Conservation (phyloP, 2,797 vertebrate genomes). For the Acanthornis magna region DNA sequence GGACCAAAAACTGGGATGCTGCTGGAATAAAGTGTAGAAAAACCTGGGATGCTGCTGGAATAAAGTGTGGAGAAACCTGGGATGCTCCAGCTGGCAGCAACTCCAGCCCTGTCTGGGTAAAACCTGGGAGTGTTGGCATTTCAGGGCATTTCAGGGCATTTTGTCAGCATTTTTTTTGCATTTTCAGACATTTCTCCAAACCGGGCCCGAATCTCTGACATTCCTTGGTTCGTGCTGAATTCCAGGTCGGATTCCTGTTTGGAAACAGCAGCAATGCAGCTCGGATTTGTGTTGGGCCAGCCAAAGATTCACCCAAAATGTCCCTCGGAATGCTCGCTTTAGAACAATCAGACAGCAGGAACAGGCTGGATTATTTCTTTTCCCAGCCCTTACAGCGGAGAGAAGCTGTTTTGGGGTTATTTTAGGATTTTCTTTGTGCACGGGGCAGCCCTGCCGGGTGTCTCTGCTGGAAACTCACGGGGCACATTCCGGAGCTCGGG, state of each 20-base stretch:
- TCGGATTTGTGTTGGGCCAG: not conserved
- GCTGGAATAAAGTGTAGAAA: not conserved
- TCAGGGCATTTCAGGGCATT: not conserved
- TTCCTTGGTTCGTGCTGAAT: not conserved
- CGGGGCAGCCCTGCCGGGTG: not conserved
- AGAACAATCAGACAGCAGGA: not conserved
- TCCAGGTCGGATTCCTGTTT: not conserved
- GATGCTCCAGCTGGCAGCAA: not conserved
- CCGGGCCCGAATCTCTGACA: not conserved
- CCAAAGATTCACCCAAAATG: not conserved
- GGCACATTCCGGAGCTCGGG: not conserved
- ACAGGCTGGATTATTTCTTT: not conserved
- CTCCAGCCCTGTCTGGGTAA: not conserved
- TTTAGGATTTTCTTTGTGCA: not conserved
- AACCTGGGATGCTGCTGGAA: not conserved
- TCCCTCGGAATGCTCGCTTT: not conserved
- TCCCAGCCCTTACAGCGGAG: not conserved
- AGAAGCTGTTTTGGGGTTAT: constrained; percentile 10
- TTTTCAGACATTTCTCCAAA: not conserved
- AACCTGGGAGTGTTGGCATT: not conserved
- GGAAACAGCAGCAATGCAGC: not conserved
- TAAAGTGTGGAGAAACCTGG: not conserved
- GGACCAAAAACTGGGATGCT: not conserved
- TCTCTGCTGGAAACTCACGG: not conserved
- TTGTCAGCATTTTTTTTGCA: too few species aligned